A percentile compares a stretch with the other conserved stretches of the same genome.
phyloP scores from a whole-genome alignment of 2,888 invertebrate genomes.

The Thecocarcelia acutangulata region DNA sequence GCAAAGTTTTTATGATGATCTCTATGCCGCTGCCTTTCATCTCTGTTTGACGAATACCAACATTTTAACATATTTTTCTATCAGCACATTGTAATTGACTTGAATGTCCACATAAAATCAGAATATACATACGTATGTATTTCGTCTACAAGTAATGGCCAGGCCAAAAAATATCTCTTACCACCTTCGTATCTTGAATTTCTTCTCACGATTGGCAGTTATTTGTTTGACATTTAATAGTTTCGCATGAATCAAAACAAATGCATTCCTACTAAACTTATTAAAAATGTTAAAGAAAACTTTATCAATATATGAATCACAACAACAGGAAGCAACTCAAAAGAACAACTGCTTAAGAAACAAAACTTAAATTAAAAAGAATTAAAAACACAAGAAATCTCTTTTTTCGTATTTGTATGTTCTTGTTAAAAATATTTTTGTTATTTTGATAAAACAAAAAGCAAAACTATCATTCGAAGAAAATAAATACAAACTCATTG shows the following conservation, averaged over 20 bases:
- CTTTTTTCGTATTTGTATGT: constrained; percentile 82
- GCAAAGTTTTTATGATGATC: too few species aligned
- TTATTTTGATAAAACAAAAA: constrained; percentile 73
- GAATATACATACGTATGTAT: too few species aligned
- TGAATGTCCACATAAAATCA: too few species aligned
- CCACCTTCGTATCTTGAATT: too few species aligned
- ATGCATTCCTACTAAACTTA: not conserved
- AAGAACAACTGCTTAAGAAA: constrained; percentile 45
- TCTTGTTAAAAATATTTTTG: constrained; percentile 78
- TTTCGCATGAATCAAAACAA: not conserved
- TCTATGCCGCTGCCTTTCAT: too few species aligned
- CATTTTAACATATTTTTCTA: too few species aligned
- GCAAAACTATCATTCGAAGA: constrained; percentile 79
- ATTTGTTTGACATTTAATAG: not conserved
- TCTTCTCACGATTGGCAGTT: too few species aligned
- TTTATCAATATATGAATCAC: constrained; percentile 50
- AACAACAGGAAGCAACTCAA: constrained; percentile 71
- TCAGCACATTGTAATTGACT: too few species aligned
- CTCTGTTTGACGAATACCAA: too few species aligned
- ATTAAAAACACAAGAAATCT: constrained; percentile 76
- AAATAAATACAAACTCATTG: constrained; percentile 81
- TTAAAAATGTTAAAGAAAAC: constrained; percentile 56
- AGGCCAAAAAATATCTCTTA: too few species aligned
- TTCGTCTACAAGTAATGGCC: too few species aligned
- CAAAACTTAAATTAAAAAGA: constrained; percentile 63